phyloP scores from a whole-genome alignment of 2,113 vertebrate genomes.

The Gobius niger region DNA sequence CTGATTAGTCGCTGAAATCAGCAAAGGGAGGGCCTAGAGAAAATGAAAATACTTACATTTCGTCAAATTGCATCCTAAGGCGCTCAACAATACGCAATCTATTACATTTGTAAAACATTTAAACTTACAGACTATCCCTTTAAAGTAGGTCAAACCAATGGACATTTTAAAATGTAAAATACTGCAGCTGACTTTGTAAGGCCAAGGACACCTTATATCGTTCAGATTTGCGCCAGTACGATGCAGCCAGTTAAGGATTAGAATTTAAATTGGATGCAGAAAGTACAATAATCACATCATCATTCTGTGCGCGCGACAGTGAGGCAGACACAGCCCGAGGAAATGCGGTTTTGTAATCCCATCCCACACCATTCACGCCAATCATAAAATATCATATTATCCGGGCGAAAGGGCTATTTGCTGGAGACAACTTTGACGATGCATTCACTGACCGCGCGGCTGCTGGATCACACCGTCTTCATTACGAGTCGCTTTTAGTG shows the following conservation, averaged over 20 bases:
- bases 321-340: background rate
- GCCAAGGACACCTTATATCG: no score
- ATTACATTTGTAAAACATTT: no score
- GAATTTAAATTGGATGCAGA: background rate
- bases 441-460: constrained; percentile 26
- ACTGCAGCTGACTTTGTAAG: no score
- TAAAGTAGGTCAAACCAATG: no score
- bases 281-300: background rate
- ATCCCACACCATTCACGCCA: background rate
- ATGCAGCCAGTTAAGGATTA: background rate
- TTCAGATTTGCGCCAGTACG: background rate
- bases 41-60: no score
- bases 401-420: background rate
- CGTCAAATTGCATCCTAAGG: no score
- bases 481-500: constrained; percentile 6
- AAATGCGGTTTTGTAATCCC: background rate
- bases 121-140: no score
- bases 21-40: no score
- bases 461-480: constrained; percentile 60
- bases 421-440: constrained; percentile 31
- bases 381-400: constrained; percentile 5
- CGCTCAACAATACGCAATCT: no score
- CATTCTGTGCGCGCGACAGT: background rate
- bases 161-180: no score
- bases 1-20: no score